These are phyloP conservation scores for Babylonia areolata DNA, from an alignment of 1,140 invertebrate genomes.

Conservation along the genomic window DNA sequence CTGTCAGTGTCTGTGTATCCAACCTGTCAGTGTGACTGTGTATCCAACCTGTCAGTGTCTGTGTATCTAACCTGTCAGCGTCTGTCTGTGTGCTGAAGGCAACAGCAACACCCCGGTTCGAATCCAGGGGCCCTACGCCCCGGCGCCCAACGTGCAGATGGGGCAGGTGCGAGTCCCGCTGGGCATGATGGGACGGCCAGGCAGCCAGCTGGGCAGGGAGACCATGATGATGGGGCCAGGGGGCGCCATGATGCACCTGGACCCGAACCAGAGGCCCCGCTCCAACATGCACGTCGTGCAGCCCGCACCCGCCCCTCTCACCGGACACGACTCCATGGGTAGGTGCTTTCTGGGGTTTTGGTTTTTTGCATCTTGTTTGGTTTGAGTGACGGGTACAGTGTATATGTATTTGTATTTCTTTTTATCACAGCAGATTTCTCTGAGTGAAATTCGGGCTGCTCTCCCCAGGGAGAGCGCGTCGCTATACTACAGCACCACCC, in stretches of 20 bases:
- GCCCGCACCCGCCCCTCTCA: constrained; percentile 9
- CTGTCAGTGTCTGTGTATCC: no score
- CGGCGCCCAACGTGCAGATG: constrained; percentile 30
- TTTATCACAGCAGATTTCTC: no score
- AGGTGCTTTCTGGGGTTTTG: constrained; percentile 14
- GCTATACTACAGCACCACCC: no score
- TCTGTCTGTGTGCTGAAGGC: not conserved
- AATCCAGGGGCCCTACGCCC: constrained; percentile 38
- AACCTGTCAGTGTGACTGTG: no score
- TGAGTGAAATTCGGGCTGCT: no score
- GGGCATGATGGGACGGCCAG: constrained; percentile 48
- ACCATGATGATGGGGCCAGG: constrained; percentile 36
- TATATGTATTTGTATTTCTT: no score
- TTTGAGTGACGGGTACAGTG: no score
- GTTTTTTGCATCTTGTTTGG: no score
- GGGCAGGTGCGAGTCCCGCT: constrained; percentile 35
- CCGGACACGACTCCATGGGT: constrained; percentile 36
- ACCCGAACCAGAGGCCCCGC: constrained; percentile 1
- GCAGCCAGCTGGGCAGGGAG: constrained; percentile 34
- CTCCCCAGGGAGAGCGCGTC: no score
- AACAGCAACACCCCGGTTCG: constrained; percentile 30
- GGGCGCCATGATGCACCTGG: constrained; percentile 31
- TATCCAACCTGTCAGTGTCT: no score
- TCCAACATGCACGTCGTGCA: constrained; percentile 33
- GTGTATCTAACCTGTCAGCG: no score